A percentile compares a stretch with the other conserved stretches of the same genome.
phyloP scores from a whole-genome alignment of 2,797 vertebrate genomes.

The Phrynocephalus vlangalii region DNA sequence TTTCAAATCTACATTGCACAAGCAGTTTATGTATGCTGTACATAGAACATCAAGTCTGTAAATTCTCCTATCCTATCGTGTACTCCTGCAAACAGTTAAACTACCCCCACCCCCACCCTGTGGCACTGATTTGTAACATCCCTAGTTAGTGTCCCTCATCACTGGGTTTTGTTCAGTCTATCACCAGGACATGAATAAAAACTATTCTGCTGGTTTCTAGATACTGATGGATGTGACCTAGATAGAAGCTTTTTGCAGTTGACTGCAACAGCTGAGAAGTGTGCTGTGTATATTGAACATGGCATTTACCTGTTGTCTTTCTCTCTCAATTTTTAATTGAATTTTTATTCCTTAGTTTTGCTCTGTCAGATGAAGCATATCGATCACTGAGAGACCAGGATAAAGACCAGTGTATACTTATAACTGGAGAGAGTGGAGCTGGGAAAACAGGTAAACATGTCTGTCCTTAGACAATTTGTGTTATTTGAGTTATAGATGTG shows the following conservation, averaged over 20 bases:
- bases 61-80: not conserved
- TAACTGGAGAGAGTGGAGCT: slow-evolving; percentile 97
- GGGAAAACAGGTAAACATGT: slow-evolving; percentile 92
- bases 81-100: not conserved
- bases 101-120: too few species aligned
- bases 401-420: slow-evolving; percentile 99
- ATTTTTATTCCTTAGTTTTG: slow-evolving; percentile 84
- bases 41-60: not conserved
- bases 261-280: not conserved
- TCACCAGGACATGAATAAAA: not conserved
- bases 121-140: not conserved
- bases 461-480: not conserved
- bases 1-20: not conserved
- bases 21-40: not conserved
- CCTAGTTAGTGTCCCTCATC: not conserved
- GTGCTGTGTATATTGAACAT: not conserved
- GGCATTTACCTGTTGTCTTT: slow-evolving; percentile 17
- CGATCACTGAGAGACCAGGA: slow-evolving; percentile 96
- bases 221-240: slow-evolving; percentile 8
- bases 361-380: slow-evolving; percentile 97
- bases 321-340: not conserved
- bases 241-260: not conserved
- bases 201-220: not conserved
- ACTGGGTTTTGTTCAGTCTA: not conserved
- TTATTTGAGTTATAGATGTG: not conserved